Conservation (phyloP, 2,797 vertebrate species). For the Morus bassanus region DNA sequence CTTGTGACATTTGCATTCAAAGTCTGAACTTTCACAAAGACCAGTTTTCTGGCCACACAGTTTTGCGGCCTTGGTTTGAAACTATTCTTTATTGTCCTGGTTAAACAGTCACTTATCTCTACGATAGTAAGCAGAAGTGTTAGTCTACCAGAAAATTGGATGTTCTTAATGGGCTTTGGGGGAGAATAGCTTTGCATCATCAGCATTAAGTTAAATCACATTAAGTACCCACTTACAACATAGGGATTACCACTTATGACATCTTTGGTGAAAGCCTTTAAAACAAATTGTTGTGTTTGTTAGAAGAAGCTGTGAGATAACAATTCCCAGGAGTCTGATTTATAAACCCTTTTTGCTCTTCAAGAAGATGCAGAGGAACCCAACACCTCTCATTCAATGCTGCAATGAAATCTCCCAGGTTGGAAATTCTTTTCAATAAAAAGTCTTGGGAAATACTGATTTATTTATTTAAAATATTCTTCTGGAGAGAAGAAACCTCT, state of each 20-base stretch:
- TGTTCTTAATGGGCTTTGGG: conserved; percentile 57
- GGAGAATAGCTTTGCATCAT: conserved; percentile 59
- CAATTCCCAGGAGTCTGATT: conserved; percentile 42
- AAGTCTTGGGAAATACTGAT: background rate
- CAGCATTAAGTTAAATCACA: conserved; percentile 62
- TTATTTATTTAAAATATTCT: background rate
- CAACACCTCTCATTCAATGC: background rate
- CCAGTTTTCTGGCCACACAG: background rate
- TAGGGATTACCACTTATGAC: conserved; percentile 59
- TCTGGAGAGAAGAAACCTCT: background rate
- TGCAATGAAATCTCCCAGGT: background rate
- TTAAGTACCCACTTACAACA: conserved; percentile 48
- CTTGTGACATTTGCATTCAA: background rate
- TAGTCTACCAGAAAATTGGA: conserved; percentile 59
- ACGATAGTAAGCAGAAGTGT: conserved; percentile 34
- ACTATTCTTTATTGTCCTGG: background rate
- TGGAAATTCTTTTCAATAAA: background rate
- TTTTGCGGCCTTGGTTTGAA: background rate
- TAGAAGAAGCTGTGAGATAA: conserved; percentile 57
- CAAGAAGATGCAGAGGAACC: background rate
- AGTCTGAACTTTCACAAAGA: background rate
- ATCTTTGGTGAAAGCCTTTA: conserved; percentile 66
- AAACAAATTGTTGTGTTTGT: conserved; percentile 63
- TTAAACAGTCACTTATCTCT: conserved; percentile 57
- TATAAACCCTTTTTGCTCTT: conserved; percentile 24